phyloP scores from a whole-genome alignment of 2,888 invertebrate genomes.

The Drosophila gaucha region DNA sequence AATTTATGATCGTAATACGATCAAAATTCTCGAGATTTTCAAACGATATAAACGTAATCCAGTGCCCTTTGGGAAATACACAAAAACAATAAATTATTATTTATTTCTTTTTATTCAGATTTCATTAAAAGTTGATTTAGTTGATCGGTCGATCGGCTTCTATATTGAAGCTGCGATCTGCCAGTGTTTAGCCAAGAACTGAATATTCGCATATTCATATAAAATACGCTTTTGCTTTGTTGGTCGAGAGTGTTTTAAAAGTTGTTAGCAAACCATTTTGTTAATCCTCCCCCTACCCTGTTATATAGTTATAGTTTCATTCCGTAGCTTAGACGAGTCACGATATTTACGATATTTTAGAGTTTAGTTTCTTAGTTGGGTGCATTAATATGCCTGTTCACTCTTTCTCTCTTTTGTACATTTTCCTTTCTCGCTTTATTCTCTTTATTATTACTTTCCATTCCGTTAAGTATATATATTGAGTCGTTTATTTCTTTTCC shows the following conservation, averaged over 20 bases:
- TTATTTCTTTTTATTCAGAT: too few relatives aligned
- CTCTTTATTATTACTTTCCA: background rate
- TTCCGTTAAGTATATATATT: slow-evolving; percentile 4
- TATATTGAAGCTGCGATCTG: background rate
- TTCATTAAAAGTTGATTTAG: too few relatives aligned
- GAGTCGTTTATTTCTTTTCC: slow-evolving; percentile 1
- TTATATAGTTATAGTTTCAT: slow-evolving; percentile 17
- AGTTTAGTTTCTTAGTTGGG: slow-evolving; percentile 32
- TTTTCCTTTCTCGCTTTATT: slow-evolving; percentile 13
- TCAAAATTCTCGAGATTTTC: too few relatives aligned
- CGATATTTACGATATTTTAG: slow-evolving; percentile 15
- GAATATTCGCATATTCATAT: too few relatives aligned
- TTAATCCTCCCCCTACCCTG: background rate
- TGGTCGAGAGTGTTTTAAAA: background rate
- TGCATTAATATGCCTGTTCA: slow-evolving; percentile 40
- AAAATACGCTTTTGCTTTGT: slow-evolving; percentile 7
- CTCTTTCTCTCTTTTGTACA: slow-evolving; percentile 14
- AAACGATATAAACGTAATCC: too few relatives aligned
- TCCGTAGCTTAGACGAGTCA: slow-evolving; percentile 30
- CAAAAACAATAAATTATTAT: too few relatives aligned
- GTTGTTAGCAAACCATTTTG: background rate
- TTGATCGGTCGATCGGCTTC: too few relatives aligned
- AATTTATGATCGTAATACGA: too few relatives aligned
- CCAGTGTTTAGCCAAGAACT: slow-evolving; percentile 4
- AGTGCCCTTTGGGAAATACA: too few relatives aligned